Evolutionary conservation across 2,113 vertebrate species (phyloP).

Genomic region (Amia ocellicauda): DNA sequence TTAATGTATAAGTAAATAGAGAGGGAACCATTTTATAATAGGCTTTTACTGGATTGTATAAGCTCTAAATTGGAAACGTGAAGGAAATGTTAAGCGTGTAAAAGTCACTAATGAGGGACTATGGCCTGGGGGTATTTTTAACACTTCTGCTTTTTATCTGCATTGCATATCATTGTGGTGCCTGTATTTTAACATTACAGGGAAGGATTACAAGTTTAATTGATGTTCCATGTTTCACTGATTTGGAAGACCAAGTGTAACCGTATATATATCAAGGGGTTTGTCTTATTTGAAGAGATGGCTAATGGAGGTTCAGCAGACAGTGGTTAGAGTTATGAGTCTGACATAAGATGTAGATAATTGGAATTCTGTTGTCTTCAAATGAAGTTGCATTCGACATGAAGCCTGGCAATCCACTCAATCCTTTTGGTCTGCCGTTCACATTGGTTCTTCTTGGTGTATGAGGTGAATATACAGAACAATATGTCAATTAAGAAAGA

Average conservation of each 20-base stretch:
- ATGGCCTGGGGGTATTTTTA: slow-evolving; percentile 50
- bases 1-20: slow-evolving; percentile 59
- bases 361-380: slow-evolving; percentile 5
- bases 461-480: no score
- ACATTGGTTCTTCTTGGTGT: no score
- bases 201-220: neutral
- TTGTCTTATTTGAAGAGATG: neutral
- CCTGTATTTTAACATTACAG: neutral
- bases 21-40: slow-evolving; percentile 66
- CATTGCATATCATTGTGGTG: neutral
- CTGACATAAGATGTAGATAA: neutral
- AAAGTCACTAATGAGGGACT: slow-evolving; percentile 45
- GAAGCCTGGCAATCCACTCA: neutral
- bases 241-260: no score
- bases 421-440: no score
- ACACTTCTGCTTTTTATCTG: slow-evolving; percentile 45
- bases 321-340: neutral
- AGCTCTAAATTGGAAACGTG: slow-evolving; percentile 33
- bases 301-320: neutral
- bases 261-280: no score
- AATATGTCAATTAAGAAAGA: no score
- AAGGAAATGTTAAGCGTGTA: slow-evolving; percentile 10
- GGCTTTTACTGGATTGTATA: slow-evolving; percentile 37
- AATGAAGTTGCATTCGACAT: neutral
- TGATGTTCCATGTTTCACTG: neutral